Evolutionary conservation across 2,113 vertebrate genomes (phyloP), one percentile per base, ranked within the genome.

Genomic region (Climacteris rufus): DNA sequence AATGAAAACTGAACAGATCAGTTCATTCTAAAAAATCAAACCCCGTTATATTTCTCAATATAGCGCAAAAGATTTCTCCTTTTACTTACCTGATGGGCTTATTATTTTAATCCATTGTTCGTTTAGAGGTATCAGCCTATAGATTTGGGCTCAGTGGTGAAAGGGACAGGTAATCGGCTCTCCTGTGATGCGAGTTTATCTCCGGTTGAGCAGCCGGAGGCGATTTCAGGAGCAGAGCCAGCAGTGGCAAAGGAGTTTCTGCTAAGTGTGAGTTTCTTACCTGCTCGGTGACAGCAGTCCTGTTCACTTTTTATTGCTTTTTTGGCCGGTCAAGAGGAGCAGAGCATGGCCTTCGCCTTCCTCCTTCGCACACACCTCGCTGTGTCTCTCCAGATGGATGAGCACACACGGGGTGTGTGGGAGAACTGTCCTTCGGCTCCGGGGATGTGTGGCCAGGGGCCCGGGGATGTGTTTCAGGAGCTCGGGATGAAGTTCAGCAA

Each of bases 11-110:
- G 69, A 92, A 72, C 40, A 82, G 90, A 87, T 92, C 24, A 83
- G 72, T 94, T 93, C n/a, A 83, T 86, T 88, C 47, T 40, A 56
- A 93, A 90, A 91, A 87, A 81, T 78, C 69, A 90, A 81, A 28
- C 74, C 52, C 44, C 0, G 0, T 52, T 86, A 1, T 27, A 50
- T 52, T 93, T 78, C 68, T 71, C 76, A 45, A 4, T 13, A 49
- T 10, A 65, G 53, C 9, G 24, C 15, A 15, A 39, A 76, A 54
- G 66, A 88, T 63, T 80, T 83, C 30, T 69, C 49, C n/a, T 79
- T 87, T 91, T 45, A 17, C 35, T 87, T 61, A 49, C 50, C 33
- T 15, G 57, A 53, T 63, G 39, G 22, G 23, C 31, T 86, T 81
- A 12, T n/a, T 52, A 75, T 63, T 81, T 33, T 10, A 61, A 83